Evolutionary conservation across 1,140 invertebrate species (phyloP).

Genomic region (Calliopsis andreniformis): DNA sequence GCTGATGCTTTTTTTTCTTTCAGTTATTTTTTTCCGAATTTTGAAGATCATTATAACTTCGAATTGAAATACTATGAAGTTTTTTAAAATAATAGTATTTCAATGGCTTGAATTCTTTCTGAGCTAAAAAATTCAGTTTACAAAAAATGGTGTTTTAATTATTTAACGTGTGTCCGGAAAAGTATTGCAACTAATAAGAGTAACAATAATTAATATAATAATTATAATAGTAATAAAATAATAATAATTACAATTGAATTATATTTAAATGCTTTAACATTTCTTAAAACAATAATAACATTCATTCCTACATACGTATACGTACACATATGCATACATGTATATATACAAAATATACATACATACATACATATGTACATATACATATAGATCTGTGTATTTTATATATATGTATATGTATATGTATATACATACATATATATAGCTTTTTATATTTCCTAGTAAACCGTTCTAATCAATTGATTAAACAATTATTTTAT

Average conservation of each 20-base stretch:
- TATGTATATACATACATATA: constrained; percentile 19
- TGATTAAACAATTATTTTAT: constrained; percentile 37
- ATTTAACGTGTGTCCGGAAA: not conserved
- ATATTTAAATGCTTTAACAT: constrained; percentile 62
- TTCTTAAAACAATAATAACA: constrained; percentile 56
- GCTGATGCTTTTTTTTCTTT: not conserved
- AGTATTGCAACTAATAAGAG: constrained; percentile 1
- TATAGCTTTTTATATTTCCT: constrained; percentile 17
- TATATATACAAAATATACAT: constrained; percentile 44
- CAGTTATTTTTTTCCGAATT: too few relatives aligned
- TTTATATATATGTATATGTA: constrained; percentile 22
- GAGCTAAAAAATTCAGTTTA: not conserved
- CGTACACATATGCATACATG: constrained; percentile 14
- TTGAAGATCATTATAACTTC: too few relatives aligned
- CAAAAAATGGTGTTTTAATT: not conserved
- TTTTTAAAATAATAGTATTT: not conserved
- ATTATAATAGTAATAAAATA: constrained; percentile 38
- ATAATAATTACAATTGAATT: constrained; percentile 63
- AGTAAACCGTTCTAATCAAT: constrained; percentile 26
- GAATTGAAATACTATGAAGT: too few relatives aligned
- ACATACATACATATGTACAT: constrained; percentile 15
- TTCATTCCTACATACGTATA: constrained; percentile 58
- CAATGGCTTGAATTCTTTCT: not conserved
- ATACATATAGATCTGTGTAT: constrained; percentile 18
- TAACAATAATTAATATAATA: constrained; percentile 28